A percentile compares a stretch with the other conserved stretches of the same genome.
These are phyloP conservation scores for Onychostoma macrolepis DNA, from an alignment of 2,113 vertebrate genomes.

Conservation along the genomic window DNA sequence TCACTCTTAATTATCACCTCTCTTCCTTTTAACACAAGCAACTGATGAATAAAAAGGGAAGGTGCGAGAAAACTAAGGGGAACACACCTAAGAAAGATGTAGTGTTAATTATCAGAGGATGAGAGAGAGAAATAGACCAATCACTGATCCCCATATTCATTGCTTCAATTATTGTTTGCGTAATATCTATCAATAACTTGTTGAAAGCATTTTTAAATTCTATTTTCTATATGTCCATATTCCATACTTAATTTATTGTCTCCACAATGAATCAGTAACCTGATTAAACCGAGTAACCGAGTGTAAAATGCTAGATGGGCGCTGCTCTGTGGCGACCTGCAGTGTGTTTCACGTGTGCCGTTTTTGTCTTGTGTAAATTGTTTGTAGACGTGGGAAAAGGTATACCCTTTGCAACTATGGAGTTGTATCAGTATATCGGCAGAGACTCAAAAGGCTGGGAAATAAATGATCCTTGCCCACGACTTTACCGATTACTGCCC, in stretches of 20 bases:
- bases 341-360: no score
- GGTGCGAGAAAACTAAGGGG: background rate
- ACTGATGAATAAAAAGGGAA: constrained; percentile 37
- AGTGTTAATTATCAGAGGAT: background rate
- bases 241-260: background rate
- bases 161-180: background rate
- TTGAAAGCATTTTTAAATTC: background rate
- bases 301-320: no score
- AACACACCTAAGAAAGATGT: background rate
- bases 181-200: background rate
- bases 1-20: constrained; percentile 13
- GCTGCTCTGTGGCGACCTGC: no score
- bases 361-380: no score
- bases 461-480: no score
- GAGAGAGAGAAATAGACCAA: background rate
- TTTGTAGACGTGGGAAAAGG: no score
- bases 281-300: no score
- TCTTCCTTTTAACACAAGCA: constrained; percentile 28
- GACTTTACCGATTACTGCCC: no score
- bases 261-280: background rate
- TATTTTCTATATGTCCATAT: background rate
- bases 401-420: no score
- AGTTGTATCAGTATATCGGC: no score
- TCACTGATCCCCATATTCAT: background rate
- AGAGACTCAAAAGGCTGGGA: no score